Conservation (phyloP, 1,140 invertebrate species). For the Gonatopus flavifemur region DNA sequence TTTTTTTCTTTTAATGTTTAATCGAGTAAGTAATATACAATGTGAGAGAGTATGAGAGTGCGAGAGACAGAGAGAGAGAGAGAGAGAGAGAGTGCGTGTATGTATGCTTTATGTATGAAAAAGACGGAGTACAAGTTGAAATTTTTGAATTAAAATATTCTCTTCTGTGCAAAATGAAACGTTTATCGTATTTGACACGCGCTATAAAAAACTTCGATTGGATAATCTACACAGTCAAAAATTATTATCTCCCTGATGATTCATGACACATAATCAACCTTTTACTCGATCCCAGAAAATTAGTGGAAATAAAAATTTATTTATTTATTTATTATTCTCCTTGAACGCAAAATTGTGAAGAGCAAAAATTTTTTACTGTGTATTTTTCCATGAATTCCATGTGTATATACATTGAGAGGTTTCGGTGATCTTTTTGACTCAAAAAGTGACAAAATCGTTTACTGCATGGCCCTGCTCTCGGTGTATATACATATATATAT, state of each 20-base stretch:
- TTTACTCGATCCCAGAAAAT: too few species aligned
- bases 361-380: too few species aligned
- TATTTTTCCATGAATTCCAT: too few species aligned
- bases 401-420: constrained; percentile 4
- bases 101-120: constrained; percentile 41
- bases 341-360: too few species aligned
- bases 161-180: background rate
- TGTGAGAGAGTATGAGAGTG: constrained; percentile 15
- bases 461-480: background rate
- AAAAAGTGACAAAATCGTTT: background rate
- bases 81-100: constrained; percentile 11
- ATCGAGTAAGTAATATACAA: constrained; percentile 18
- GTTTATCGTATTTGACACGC: too few species aligned
- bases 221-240: too few species aligned
- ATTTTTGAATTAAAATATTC: background rate
- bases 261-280: too few species aligned
- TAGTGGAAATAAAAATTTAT: too few species aligned
- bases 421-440: background rate
- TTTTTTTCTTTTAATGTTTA: constrained; percentile 20
- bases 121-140: constrained; percentile 12
- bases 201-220: too few species aligned
- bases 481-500: background rate
- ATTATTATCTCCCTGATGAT: too few species aligned
- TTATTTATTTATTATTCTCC: constrained; percentile 16
- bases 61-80: constrained; percentile 12